A percentile compares a stretch with the other conserved stretches of the same genome.
Evolutionary conservation across 1,140 invertebrate genomes (phyloP).

Genomic region (Caenorhabditis elegans): DNA sequence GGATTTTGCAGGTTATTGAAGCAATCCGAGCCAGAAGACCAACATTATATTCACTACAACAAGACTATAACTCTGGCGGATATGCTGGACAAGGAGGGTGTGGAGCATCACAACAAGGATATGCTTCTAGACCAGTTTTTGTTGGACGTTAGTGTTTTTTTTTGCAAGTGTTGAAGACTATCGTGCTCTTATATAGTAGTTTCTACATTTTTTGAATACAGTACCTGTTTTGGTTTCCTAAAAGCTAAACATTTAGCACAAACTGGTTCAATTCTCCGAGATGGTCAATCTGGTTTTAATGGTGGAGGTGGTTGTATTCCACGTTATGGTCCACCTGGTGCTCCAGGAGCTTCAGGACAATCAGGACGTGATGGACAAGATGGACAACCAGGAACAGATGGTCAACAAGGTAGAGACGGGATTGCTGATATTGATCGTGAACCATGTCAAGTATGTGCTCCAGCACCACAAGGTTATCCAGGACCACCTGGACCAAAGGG

Average conservation of each 20-base stretch:
- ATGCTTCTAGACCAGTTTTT: not conserved
- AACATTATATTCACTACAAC: slow-evolving; percentile 9
- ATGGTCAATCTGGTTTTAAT: slow-evolving; percentile 2
- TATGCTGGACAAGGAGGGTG: not conserved
- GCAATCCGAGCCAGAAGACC: slow-evolving; percentile 8
- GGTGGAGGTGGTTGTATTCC: slow-evolving; percentile 17
- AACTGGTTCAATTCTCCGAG: not conserved
- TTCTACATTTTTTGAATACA: not conserved
- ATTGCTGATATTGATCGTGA: slow-evolving; percentile 11
- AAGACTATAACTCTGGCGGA: not conserved
- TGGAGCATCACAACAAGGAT: not conserved
- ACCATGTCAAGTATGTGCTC: slow-evolving; percentile 11
- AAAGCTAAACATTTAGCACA: too few relatives aligned
- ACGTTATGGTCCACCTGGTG: not conserved
- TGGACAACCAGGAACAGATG: slow-evolving; percentile 9
- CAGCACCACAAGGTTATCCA: slow-evolving; percentile 20
- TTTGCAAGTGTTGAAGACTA: too few relatives aligned
- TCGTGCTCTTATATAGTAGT: too few relatives aligned
- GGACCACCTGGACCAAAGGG: not conserved
- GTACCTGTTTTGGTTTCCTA: too few relatives aligned
- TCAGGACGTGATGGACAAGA: not conserved
- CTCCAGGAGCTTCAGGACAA: not conserved
- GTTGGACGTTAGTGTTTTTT: not conserved
- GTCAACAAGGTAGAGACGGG: not conserved
- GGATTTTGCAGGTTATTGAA: not conserved